Conservation (phyloP, 2,888 invertebrate species). For the Blera fallax region DNA sequence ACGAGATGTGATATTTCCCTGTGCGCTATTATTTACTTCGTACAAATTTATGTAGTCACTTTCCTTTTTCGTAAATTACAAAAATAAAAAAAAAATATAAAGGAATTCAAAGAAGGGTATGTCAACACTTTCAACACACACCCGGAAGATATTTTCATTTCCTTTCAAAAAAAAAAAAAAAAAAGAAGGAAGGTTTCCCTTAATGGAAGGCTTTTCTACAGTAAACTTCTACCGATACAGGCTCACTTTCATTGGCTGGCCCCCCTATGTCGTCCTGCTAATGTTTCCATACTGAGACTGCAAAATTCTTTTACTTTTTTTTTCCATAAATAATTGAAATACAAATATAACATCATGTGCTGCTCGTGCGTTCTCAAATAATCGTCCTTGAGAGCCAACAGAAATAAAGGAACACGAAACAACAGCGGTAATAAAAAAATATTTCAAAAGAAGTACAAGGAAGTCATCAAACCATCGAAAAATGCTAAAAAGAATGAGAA, state of each 20-base stretch:
- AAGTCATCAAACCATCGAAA: constrained; percentile 53
- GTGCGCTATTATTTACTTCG: not conserved
- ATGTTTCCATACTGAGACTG: not conserved
- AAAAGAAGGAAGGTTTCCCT: not conserved
- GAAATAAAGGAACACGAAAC: not conserved
- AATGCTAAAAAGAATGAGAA: not conserved
- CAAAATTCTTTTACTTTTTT: not conserved
- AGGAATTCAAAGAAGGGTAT: not conserved
- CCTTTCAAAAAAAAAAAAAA: not conserved
- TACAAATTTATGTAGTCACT: not conserved
- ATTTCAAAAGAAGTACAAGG: constrained; percentile 15
- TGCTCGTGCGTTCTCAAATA: constrained; percentile 22
- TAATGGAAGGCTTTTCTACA: not conserved
- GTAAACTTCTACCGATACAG: not conserved
- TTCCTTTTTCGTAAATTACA: not conserved
- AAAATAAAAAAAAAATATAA: not conserved
- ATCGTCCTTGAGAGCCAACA: constrained; percentile 14
- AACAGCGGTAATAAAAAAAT: constrained; percentile 9
- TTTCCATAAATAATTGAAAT: constrained; percentile 58
- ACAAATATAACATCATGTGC: constrained; percentile 43
- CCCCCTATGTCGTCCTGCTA: not conserved
- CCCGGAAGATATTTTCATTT: constrained; percentile 53
- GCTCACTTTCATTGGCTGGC: not conserved
- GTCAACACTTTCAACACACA: not conserved
- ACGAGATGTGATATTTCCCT: not conserved